Percentiles rank a stretch among this genome's conserved stretches.
These are phyloP conservation scores for Eira barbara DNA, from an alignment of 2,113 vertebrate species.

Conservation along the genomic window DNA sequence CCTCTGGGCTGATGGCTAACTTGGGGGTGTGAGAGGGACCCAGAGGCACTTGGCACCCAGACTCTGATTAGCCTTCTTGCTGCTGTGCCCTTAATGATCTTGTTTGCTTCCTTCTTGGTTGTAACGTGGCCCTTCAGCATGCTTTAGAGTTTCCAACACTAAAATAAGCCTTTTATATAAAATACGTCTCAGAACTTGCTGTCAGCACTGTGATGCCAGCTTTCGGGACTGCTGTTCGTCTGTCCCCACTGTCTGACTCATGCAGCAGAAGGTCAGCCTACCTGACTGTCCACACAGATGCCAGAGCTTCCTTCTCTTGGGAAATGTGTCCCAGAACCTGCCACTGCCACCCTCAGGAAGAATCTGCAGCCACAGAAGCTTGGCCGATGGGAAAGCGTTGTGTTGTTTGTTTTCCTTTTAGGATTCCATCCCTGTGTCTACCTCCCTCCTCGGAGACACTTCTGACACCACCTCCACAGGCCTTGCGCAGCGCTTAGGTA, in stretches of 20 bases:
- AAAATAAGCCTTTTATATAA: background rate
- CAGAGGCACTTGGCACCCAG: background rate
- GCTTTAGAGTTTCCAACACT: background rate
- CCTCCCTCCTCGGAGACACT: constrained; percentile 90
- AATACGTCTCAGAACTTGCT: background rate
- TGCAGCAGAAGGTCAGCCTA: background rate
- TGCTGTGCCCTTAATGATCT: background rate
- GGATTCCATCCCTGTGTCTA: constrained; percentile 91
- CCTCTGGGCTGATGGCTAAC: background rate
- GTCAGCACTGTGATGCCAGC: background rate
- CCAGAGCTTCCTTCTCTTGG: background rate
- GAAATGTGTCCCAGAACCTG: background rate
- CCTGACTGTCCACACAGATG: background rate
- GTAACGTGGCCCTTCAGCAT: background rate
- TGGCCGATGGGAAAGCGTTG: background rate
- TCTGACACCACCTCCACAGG: constrained; percentile 89
- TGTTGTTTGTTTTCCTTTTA: constrained; percentile 72
- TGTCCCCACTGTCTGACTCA: background rate
- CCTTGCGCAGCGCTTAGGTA: constrained; percentile 93
- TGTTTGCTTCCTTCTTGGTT: background rate
- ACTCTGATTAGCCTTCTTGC: background rate
- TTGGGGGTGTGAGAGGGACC: background rate
- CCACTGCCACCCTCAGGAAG: background rate
- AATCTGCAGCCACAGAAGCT: background rate
- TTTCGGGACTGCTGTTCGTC: background rate